phyloP scores from a whole-genome alignment of 1,140 invertebrate genomes.

The Ooceraea biroi region DNA sequence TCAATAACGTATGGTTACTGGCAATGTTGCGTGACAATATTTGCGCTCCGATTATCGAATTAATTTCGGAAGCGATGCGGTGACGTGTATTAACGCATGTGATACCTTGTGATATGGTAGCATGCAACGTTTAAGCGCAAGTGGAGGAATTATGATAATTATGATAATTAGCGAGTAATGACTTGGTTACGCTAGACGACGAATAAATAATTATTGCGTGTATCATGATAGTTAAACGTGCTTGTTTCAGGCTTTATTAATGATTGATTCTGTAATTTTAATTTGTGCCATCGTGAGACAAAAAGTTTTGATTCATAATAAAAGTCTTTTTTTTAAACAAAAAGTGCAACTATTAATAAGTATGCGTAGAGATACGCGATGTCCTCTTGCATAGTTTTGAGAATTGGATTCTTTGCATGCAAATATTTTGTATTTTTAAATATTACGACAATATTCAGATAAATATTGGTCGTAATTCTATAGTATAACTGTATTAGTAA shows the following conservation, averaged over 20 bases:
- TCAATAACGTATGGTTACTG: conserved; percentile 3
- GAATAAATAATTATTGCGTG: not conserved
- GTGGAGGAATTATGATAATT: not conserved
- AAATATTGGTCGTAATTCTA: no score
- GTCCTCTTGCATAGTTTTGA: not conserved
- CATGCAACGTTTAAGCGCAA: conserved; percentile 9
- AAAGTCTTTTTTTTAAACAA: not conserved
- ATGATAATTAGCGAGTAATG: conserved; percentile 18
- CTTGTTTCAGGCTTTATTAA: not conserved
- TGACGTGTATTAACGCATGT: no score
- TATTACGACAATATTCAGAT: no score
- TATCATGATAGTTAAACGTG: not conserved
- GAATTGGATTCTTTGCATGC: no score
- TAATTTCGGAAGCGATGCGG: conserved; percentile 17
- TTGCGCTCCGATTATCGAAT: conserved; percentile 24
- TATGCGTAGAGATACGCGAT: not conserved
- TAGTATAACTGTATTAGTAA: conserved; percentile 4
- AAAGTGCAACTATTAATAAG: not conserved
- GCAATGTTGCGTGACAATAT: not conserved
- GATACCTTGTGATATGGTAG: not conserved
- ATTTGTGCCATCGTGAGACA: not conserved
- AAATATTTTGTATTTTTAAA: no score
- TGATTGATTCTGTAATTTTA: not conserved
- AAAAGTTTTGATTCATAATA: not conserved
- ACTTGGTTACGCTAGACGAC: not conserved